These are phyloP conservation scores for Columba guinea DNA, from an alignment of 2,797 vertebrate genomes.

Conservation along the genomic window DNA sequence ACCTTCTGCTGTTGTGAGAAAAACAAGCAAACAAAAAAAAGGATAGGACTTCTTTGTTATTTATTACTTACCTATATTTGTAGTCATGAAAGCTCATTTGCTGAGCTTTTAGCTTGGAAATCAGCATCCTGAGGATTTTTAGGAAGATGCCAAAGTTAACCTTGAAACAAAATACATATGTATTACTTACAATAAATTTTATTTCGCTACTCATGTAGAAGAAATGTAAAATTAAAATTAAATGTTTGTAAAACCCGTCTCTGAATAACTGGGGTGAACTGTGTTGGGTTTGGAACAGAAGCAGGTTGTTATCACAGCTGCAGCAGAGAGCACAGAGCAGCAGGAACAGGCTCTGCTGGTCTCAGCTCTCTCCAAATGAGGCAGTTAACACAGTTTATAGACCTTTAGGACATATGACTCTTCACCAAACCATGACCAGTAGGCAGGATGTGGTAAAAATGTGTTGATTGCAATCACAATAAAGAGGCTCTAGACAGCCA, in stretches of 20 bases:
- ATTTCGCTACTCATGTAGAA: background rate
- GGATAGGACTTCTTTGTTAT: background rate
- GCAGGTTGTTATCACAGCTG: background rate
- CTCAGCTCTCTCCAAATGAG: background rate
- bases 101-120: conserved; percentile 94
- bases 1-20: background rate
- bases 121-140: conserved; percentile 91
- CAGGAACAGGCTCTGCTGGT: background rate
- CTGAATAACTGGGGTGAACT: background rate
- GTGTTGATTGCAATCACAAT: background rate
- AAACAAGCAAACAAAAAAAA: background rate
- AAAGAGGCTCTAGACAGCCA: background rate
- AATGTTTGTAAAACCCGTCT: background rate
- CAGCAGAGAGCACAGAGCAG: background rate
- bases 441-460: background rate
- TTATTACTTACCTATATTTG: conserved; percentile 88
- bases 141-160: conserved; percentile 94
- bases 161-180: conserved; percentile 74
- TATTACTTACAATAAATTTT: background rate
- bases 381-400: background rate
- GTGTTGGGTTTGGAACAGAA: background rate
- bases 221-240: background rate
- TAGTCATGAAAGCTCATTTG: conserved; percentile 93
- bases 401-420: background rate
- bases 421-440: background rate